A percentile compares a stretch with the other conserved stretches of the same genome.
These are phyloP conservation scores for Palythoa caribaeorum DNA, from an alignment of 92 coral and sea anemone species.

Conservation along the genomic window DNA sequence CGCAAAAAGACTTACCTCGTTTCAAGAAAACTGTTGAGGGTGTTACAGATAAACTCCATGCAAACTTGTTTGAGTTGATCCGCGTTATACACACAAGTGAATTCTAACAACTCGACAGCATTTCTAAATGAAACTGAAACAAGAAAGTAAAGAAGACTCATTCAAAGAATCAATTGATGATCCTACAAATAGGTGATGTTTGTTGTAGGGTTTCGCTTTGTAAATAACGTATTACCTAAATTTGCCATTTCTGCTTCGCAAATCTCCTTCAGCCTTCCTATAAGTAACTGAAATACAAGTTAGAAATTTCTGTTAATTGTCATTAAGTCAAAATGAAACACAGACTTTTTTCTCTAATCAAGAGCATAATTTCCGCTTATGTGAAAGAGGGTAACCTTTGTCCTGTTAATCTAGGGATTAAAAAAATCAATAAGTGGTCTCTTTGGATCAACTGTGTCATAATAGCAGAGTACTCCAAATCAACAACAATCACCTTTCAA, in stretches of 20 bases:
- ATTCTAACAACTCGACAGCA: constrained; percentile 84
- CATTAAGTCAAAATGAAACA: background rate
- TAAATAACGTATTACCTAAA: constrained; percentile 60
- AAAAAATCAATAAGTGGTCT: no score
- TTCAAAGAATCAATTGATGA: background rate
- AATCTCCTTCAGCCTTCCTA: constrained; percentile 77
- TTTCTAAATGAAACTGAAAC: constrained; percentile 80
- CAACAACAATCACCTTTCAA: no score
- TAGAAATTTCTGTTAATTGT: no score
- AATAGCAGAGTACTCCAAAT: no score
- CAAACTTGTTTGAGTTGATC: constrained; percentile 77
- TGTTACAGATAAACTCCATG: constrained; percentile 84
- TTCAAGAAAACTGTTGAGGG: constrained; percentile 77
- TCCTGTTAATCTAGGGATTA: no score
- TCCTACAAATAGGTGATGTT: background rate
- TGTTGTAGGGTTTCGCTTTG: no score
- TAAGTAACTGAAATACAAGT: constrained; percentile 71
- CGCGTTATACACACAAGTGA: constrained; percentile 89
- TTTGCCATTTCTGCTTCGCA: constrained; percentile 88
- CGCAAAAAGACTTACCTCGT: constrained; percentile 69
- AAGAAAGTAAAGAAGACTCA: constrained; percentile 4
- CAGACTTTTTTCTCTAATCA: background rate
- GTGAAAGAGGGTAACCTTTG: no score
- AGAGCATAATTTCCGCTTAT: background rate
- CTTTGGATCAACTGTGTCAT: no score